These are phyloP conservation scores for Pseudococcus longispinus DNA, from an alignment of 2,888 invertebrate genomes.

Conservation along the genomic window DNA sequence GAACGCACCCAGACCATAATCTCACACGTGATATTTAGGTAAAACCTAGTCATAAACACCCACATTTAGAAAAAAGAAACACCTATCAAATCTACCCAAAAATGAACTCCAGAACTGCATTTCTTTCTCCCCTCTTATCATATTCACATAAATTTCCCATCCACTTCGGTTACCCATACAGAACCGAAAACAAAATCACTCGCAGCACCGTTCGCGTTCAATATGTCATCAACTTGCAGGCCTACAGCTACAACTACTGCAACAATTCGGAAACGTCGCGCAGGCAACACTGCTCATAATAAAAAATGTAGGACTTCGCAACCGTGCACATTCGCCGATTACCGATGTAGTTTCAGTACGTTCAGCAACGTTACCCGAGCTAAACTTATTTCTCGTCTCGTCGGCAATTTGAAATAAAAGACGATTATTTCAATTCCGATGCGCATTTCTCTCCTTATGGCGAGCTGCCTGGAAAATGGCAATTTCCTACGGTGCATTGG, in stretches of 20 bases:
- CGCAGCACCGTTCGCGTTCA: neutral
- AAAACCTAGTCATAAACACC: neutral
- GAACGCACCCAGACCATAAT: neutral
- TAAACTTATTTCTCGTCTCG: neutral
- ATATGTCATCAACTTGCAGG: neutral
- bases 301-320: slow-evolving; percentile 40
- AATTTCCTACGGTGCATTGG: neutral
- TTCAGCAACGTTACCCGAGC: neutral
- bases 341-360: slow-evolving; percentile 19
- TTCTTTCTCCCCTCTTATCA: neutral
- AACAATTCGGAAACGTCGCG: neutral
- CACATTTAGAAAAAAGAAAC: too few relatives aligned
- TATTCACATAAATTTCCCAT: neutral
- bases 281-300: slow-evolving; percentile 19
- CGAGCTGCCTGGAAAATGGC: neutral
- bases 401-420: neutral
- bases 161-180: neutral
- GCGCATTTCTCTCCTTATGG: neutral
- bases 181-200: neutral
- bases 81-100: neutral
- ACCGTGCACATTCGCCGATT: slow-evolving; percentile 31
- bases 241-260: neutral
- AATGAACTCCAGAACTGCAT: neutral
- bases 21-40: neutral
- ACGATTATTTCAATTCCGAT: slow-evolving; percentile 15